Evolutionary conservation across 1,140 invertebrate genomes (phyloP).

Genomic region (Bicyclus anynana): DNA sequence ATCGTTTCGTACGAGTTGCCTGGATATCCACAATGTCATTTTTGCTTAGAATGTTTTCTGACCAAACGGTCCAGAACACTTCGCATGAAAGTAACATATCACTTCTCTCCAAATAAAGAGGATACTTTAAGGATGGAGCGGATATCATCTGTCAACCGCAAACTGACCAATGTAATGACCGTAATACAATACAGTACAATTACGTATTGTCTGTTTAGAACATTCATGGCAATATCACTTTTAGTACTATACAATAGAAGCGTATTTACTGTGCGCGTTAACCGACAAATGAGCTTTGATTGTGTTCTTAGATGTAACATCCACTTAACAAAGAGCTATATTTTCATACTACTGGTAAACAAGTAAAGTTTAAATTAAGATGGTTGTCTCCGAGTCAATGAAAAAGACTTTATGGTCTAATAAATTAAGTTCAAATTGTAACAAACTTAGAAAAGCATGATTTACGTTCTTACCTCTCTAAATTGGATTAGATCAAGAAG

Average conservation of each 20-base stretch:
- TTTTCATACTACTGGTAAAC: not conserved
- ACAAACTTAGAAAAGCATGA: too few species aligned
- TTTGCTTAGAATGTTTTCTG: too few species aligned
- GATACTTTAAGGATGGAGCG: not conserved
- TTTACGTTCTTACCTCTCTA: too few species aligned
- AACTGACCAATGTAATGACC: slow-evolving; percentile 23
- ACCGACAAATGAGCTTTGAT: too few species aligned
- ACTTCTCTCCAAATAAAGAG: not conserved
- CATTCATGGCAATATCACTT: not conserved
- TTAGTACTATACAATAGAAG: not conserved
- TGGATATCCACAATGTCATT: too few species aligned
- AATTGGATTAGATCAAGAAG: too few species aligned
- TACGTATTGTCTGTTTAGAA: slow-evolving; percentile 15
- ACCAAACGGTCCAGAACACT: too few species aligned
- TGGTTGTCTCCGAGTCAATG: not conserved
- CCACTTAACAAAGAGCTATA: not conserved
- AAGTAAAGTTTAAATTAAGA: not conserved
- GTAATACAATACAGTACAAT: slow-evolving; percentile 20
- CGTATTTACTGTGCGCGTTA: not conserved
- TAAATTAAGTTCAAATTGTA: too few species aligned
- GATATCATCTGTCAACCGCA: slow-evolving; percentile 28
- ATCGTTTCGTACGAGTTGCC: too few species aligned
- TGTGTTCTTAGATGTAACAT: not conserved
- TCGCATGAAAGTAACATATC: not conserved
- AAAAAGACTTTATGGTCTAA: not conserved